A percentile compares a stretch with the other conserved stretches of the same genome.
These are phyloP conservation scores for Lutjanus argentimaculatus DNA, from an alignment of 2,797 vertebrate genomes.

Conservation along the genomic window DNA sequence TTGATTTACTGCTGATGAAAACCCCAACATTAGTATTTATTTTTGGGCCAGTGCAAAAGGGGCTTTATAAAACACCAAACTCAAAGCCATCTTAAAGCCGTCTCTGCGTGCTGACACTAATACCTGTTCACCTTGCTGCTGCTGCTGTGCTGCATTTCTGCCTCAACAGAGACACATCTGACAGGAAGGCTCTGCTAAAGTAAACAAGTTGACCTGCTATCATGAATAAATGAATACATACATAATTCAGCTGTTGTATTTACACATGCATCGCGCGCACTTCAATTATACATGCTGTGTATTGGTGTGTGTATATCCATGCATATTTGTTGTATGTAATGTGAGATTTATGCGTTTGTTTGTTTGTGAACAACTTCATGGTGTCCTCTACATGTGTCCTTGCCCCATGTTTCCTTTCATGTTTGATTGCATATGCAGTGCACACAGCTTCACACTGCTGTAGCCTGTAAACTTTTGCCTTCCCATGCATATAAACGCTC, in stretches of 20 bases:
- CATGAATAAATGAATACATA: slow-evolving; percentile 67
- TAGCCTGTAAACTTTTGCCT: slow-evolving; percentile 24
- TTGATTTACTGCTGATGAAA: too few relatives aligned
- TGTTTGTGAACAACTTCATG: neutral
- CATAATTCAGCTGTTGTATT: slow-evolving; percentile 54
- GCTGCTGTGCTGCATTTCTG: slow-evolving; percentile 10
- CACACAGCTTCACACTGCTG: neutral
- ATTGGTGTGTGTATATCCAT: slow-evolving; percentile 26
- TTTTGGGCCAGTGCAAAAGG: too few relatives aligned
- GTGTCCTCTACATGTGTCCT: slow-evolving; percentile 40
- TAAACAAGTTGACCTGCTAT: slow-evolving; percentile 61
- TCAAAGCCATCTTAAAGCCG: slow-evolving; percentile 7
- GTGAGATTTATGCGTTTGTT: slow-evolving; percentile 9
- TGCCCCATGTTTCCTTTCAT: slow-evolving; percentile 15
- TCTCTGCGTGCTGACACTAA: slow-evolving; percentile 22
- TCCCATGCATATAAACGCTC: slow-evolving; percentile 45
- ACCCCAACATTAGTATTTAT: too few relatives aligned
- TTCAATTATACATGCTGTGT: slow-evolving; percentile 38
- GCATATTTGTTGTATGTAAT: slow-evolving; percentile 20
- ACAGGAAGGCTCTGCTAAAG: slow-evolving; percentile 52
- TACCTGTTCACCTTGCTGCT: slow-evolving; percentile 20
- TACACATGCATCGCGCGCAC: slow-evolving; percentile 17
- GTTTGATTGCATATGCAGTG: slow-evolving; percentile 13
- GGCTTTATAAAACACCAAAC: neutral
- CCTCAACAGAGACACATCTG: slow-evolving; percentile 34